Percentiles rank a stretch among this genome's conserved stretches.
Evolutionary conservation across 2,797 vertebrate species (phyloP).

Genomic region (Distichodus sexfasciatus): DNA sequence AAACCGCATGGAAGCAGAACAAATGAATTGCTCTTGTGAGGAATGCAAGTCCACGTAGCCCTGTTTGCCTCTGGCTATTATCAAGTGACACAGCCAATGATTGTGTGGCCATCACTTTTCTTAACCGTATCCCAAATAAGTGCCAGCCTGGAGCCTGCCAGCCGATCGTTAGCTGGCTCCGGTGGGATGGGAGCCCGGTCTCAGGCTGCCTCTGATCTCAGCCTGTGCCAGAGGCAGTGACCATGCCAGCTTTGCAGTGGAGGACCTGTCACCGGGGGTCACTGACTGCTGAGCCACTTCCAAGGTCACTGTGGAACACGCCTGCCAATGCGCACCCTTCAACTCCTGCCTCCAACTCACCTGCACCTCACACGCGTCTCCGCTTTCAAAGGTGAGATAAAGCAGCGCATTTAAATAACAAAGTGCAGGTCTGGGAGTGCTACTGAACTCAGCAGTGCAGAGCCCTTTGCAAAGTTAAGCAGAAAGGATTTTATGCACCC

Average conservation of each 20-base stretch:
- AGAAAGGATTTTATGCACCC: conserved; percentile 33
- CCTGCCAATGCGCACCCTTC: conserved; percentile 37
- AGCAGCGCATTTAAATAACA: conserved; percentile 44
- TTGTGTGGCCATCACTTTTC: conserved; percentile 51
- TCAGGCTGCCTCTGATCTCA: conserved; percentile 39
- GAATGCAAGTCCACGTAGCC: conserved; percentile 44
- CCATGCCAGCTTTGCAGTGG: conserved; percentile 52
- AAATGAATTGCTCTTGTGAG: conserved; percentile 56
- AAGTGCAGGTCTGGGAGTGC: conserved; percentile 41
- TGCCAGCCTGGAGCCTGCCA: conserved; percentile 43
- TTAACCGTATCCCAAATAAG: conserved; percentile 56
- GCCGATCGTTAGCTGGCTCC: conserved; percentile 50
- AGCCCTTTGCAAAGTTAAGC: conserved; percentile 29
- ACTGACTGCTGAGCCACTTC: conserved; percentile 48
- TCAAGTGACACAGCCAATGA: conserved; percentile 54
- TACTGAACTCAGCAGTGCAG: conserved; percentile 34
- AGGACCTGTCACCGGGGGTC: conserved; percentile 49
- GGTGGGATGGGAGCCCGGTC: conserved; percentile 47
- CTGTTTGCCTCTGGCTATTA: conserved; percentile 52
- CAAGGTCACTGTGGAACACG: conserved; percentile 47
- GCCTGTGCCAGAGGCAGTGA: conserved; percentile 48
- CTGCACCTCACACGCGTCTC: conserved; percentile 17
- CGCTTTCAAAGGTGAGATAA: conserved; percentile 39
- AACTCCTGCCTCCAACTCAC: conserved; percentile 25
- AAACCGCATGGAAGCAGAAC: conserved; percentile 46